A percentile compares a stretch with the other conserved stretches of the same genome.
phyloP scores from a whole-genome alignment of 2,797 vertebrate genomes.

The Periophthalmus magnuspinnatus region DNA sequence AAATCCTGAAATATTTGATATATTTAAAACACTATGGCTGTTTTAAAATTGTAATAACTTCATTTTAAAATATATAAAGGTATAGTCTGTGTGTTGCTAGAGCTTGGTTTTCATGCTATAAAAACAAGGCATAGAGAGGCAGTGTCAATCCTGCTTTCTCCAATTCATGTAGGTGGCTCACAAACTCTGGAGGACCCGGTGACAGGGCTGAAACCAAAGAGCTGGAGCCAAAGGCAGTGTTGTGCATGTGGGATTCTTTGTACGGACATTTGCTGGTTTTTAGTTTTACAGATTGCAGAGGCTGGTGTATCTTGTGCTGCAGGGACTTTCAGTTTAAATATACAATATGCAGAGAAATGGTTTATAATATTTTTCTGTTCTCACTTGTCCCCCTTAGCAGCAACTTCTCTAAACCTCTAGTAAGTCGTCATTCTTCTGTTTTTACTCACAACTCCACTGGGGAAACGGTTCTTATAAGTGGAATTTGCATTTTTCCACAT shows the following conservation, averaged over 20 bases:
- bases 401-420: slow-evolving; percentile 15
- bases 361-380: neutral
- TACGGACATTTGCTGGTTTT: slow-evolving; percentile 67
- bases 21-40: slow-evolving; percentile 62
- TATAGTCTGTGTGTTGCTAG: slow-evolving; percentile 69
- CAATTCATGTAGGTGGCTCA: slow-evolving; percentile 11
- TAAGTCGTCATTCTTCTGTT: slow-evolving; percentile 20
- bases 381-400: slow-evolving; percentile 26
- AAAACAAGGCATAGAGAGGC: slow-evolving; percentile 78
- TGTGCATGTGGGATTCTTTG: slow-evolving; percentile 30
- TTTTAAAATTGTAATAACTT: slow-evolving; percentile 65
- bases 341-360: neutral
- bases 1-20: slow-evolving; percentile 60
- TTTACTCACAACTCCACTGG: slow-evolving; percentile 31
- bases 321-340: slow-evolving; percentile 37
- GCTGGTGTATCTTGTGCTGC: slow-evolving; percentile 61
- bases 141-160: slow-evolving; percentile 41
- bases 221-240: slow-evolving; percentile 64
- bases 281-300: slow-evolving; percentile 57
- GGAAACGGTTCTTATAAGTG: slow-evolving; percentile 30
- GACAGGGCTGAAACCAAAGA: slow-evolving; percentile 29
- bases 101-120: slow-evolving; percentile 75
- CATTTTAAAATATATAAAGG: slow-evolving; percentile 70
- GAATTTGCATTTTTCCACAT: slow-evolving; percentile 46
- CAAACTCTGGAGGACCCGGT: slow-evolving; percentile 26